These are phyloP conservation scores for Diachasma alloeum DNA, from an alignment of 1,140 invertebrate species.

Conservation along the genomic window DNA sequence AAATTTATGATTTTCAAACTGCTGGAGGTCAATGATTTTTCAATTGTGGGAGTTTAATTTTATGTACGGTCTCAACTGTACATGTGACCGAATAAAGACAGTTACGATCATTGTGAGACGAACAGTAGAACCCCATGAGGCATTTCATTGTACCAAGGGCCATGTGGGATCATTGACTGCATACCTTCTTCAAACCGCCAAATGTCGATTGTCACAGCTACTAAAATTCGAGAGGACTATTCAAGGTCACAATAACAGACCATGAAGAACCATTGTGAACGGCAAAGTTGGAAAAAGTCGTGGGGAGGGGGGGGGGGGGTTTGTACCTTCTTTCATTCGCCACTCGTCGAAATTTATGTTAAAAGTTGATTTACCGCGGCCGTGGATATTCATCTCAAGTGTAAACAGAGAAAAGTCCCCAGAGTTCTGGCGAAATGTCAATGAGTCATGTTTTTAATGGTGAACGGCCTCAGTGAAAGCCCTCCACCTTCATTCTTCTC, in stretches of 20 bases:
- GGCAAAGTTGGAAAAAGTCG: neutral
- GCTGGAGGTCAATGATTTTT: neutral
- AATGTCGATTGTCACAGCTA: slow-evolving; percentile 8
- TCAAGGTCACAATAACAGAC: neutral
- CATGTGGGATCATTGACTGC: slow-evolving; percentile 41
- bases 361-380: neutral
- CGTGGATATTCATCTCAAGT: neutral
- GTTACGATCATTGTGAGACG: neutral
- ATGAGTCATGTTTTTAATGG: slow-evolving; percentile 12
- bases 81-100: neutral
- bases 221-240: neutral
- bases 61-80: neutral
- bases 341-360: neutral
- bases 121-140: neutral
- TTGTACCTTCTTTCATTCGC: neutral
- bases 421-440: neutral
- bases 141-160: neutral
- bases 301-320: too few relatives aligned
- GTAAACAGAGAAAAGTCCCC: neutral
- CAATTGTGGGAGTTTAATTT: neutral
- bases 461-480: slow-evolving; percentile 17
- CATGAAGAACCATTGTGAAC: neutral
- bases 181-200: neutral
- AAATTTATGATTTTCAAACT: neutral
- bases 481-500: slow-evolving; percentile 6